These are phyloP conservation scores for Drepanosiphum platanoidis DNA, from an alignment of 2,888 invertebrate species.

Conservation along the genomic window DNA sequence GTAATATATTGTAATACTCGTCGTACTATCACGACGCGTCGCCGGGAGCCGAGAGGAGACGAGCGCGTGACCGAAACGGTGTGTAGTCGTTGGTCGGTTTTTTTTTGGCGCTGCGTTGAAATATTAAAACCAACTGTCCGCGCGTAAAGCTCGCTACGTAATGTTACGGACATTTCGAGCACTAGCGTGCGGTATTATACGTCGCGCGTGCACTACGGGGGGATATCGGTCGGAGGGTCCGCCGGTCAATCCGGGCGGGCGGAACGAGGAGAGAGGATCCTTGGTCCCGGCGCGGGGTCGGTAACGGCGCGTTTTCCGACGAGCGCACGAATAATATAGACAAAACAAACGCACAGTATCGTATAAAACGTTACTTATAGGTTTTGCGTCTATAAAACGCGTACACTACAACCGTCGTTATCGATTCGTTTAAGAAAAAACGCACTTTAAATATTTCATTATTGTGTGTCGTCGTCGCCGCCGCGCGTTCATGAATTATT, in stretches of 20 bases:
- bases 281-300: background rate
- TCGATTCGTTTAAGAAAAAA: slow-evolving; percentile 38
- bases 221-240: too few relatives aligned
- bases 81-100: too few relatives aligned
- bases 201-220: too few relatives aligned
- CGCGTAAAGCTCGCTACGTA: too few relatives aligned
- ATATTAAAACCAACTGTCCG: too few relatives aligned
- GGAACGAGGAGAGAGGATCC: slow-evolving; percentile 3
- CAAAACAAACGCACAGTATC: slow-evolving; percentile 14
- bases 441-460: slow-evolving; percentile 48
- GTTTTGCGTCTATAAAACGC: slow-evolving; percentile 5
- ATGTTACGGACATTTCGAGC: too few relatives aligned
- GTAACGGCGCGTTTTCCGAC: background rate
- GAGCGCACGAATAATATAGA: background rate
- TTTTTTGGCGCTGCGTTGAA: too few relatives aligned
- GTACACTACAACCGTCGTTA: background rate
- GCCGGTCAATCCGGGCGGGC: background rate
- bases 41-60: too few relatives aligned
- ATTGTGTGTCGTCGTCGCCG: slow-evolving; percentile 43
- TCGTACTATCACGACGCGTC: too few relatives aligned
- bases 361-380: slow-evolving; percentile 3
- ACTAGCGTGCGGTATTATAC: too few relatives aligned
- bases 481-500: slow-evolving; percentile 40
- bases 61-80: too few relatives aligned
- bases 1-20: too few relatives aligned